phyloP scores from a whole-genome alignment of 2,888 invertebrate genomes.

The Disparrhopalites patrizii region DNA sequence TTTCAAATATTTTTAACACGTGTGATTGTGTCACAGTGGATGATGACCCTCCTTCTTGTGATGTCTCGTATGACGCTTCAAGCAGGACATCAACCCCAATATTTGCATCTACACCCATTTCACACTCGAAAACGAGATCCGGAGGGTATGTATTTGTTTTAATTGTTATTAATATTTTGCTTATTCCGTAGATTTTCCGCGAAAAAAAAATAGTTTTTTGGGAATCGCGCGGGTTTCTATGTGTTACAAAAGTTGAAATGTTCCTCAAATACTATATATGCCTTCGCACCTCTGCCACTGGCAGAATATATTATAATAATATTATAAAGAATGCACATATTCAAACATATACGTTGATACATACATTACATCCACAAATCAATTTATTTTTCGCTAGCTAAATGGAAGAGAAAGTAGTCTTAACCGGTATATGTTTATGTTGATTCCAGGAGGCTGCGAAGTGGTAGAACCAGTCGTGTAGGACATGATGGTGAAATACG shows the following conservation, averaged over 20 bases:
- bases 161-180: neutral
- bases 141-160: conserved; percentile 32
- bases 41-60: conserved; percentile 26
- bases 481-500: conserved; percentile 30
- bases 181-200: too few species aligned
- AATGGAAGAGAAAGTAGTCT: neutral
- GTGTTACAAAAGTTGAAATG: too few species aligned
- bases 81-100: conserved; percentile 35
- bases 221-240: too few species aligned
- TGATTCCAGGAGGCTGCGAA: conserved; percentile 38
- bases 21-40: conserved; percentile 14
- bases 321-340: neutral
- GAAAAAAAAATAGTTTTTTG: too few species aligned
- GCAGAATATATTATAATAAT: neutral
- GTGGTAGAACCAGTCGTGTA: conserved; percentile 28
- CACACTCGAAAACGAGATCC: conserved; percentile 36
- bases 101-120: conserved; percentile 47
- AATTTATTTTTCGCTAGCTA: too few species aligned
- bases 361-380: too few species aligned
- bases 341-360: too few species aligned
- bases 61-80: too few species aligned
- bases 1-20: neutral
- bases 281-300: too few species aligned
- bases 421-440: neutral
- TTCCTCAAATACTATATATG: too few species aligned